Evolutionary conservation across 2,888 invertebrate genomes (phyloP).

Genomic region (Caenorhabditis plicata): DNA sequence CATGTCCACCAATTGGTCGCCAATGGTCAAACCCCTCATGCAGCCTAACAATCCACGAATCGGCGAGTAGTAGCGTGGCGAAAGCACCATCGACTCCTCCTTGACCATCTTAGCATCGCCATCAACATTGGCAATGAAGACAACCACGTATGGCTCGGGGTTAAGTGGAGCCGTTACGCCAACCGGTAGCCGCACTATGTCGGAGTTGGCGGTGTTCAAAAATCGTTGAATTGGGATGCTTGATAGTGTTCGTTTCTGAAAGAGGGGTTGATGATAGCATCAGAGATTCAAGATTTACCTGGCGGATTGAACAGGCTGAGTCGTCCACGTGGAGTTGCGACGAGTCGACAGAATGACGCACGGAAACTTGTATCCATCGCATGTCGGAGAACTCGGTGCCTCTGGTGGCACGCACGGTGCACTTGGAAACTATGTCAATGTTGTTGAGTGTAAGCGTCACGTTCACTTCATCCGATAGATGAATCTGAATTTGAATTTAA

Average conservation of each 20-base stretch:
- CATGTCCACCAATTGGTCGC: slow-evolving; percentile 29
- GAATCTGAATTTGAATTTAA: slow-evolving; percentile 45
- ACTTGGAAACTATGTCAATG: slow-evolving; percentile 36
- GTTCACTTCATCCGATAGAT: slow-evolving; percentile 51
- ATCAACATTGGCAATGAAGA: slow-evolving; percentile 23
- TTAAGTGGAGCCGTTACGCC: slow-evolving; percentile 10
- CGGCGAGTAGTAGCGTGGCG: slow-evolving; percentile 43
- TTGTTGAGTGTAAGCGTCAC: slow-evolving; percentile 56
- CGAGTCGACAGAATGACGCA: slow-evolving; percentile 12
- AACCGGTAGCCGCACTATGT: slow-evolving; percentile 19
- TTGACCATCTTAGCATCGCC: slow-evolving; percentile 3
- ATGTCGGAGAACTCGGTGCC: slow-evolving; percentile 57
- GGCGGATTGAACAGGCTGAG: slow-evolving; percentile 18
- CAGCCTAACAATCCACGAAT: slow-evolving; percentile 55
- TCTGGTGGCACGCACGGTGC: slow-evolving; percentile 42
- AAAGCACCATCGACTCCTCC: slow-evolving; percentile 21
- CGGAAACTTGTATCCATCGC: slow-evolving; percentile 55
- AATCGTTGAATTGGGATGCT: slow-evolving; percentile 10
- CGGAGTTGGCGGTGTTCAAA: slow-evolving; percentile 13
- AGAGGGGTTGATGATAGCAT: neutral
- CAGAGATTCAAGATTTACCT: slow-evolving; percentile 3
- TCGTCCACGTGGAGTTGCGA: slow-evolving; percentile 27
- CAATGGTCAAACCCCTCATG: slow-evolving; percentile 50
- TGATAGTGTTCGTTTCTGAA: slow-evolving; percentile 9
- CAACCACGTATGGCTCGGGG: slow-evolving; percentile 19